Base-by-base conservation (phyloP, 2,888 invertebrate genomes). In the Ecliptopera silaceata region DNA sequence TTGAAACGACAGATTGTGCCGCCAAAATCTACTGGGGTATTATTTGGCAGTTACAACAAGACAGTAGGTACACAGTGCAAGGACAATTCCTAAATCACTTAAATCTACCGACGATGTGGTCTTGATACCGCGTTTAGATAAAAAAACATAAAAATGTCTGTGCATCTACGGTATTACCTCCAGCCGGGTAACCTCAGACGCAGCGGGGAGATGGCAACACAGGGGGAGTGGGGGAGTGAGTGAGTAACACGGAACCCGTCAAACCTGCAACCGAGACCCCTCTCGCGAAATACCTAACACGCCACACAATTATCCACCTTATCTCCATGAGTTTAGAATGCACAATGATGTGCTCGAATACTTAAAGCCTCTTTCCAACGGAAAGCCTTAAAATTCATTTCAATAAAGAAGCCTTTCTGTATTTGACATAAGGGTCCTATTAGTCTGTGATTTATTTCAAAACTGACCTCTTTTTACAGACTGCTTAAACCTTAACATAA, bases 221-320 rank as follows among this genome's bases (percentile, higher is more conserved):
- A 43, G 63, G 53, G 69, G 67, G 69, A 54, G 62, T 59, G 66
- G 74, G 71, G 75, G 70, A 66, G 59, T 66, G 62, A 53, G 65
- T 68, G 88, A 68, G 89, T 89, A 89, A 89, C 88, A 89, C 89
- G 84, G 89, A 89, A 87, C 89, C 89, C 75, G 89, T 88, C 87
- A 78, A 79, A 88, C 88, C 83, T 85, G 87, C 84, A 80, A 72
- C 79, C 77, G 77, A 75, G 75, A 75, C 69, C 75, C 75, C 70
- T 75, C 80, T 86, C 83, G 89, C 89, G 81, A 88, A 89, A 88
- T 88, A 79, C 83, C 79, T 58, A 20, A 54, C 56, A 52, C 26
- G 2, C 36, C 52, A 56, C 29, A 20, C 64, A 66, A 68, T 47
- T 74, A 65, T 66, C 42, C 61, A 68, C 69, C 60, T 59, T 78